phyloP scores from a whole-genome alignment of 2,888 invertebrate genomes.

The Amblyjoppa proteus region DNA sequence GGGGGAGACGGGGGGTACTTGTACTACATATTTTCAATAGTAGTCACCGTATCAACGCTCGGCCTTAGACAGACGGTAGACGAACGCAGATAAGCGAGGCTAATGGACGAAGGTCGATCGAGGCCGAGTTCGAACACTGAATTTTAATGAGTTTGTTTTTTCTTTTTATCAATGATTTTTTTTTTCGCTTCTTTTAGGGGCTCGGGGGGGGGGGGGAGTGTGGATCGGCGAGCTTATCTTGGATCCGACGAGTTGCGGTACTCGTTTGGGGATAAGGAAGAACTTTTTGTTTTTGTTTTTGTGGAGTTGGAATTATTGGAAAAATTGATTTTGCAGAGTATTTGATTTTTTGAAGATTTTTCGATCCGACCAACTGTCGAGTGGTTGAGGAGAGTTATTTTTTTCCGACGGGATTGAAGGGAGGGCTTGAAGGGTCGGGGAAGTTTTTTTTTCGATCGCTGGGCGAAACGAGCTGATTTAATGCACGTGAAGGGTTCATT shows the following conservation, averaged over 20 bases:
- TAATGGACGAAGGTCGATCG: conserved; percentile 64
- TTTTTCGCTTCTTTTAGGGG: neutral
- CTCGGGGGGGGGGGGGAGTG: neutral
- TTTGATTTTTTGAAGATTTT: neutral
- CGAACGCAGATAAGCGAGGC: conserved; percentile 75
- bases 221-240: no score
- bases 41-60: conserved; percentile 78
- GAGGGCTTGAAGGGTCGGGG: no score
- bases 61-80: conserved; percentile 79
- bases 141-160: neutral
- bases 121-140: conserved; percentile 30
- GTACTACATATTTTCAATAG: conserved; percentile 76
- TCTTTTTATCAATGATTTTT: conserved; percentile 5
- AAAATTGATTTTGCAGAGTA: neutral
- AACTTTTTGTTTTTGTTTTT: neutral
- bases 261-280: neutral
- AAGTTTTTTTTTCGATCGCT: no score
- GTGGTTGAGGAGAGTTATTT: no score
- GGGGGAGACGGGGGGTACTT: neutral
- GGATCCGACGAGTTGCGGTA: no score
- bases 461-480: no score
- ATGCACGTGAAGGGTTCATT: no score
- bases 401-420: no score
- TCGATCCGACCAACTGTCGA: no score
- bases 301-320: neutral